Conservation (phyloP, 1,140 invertebrate genomes). For the Sycophaga agraensis region DNA sequence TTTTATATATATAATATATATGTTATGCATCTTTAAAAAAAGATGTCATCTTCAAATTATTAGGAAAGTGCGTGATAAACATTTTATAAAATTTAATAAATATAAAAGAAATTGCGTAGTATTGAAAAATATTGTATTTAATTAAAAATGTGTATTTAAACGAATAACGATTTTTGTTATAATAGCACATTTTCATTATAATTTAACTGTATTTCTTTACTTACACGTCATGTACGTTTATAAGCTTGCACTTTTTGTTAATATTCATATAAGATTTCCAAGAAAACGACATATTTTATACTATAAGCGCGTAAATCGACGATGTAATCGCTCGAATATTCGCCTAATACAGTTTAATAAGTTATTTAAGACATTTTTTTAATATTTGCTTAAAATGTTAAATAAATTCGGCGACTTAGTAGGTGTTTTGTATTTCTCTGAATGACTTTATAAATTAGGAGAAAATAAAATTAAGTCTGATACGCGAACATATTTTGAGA, state of each 20-base stretch:
- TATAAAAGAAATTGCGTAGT: not conserved
- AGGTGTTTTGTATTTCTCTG: not conserved
- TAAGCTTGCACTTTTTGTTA: slow-evolving; percentile 13
- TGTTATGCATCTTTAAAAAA: not conserved
- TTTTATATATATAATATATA: not conserved
- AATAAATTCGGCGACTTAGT: not conserved
- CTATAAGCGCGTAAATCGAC: not conserved
- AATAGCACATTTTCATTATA: not conserved
- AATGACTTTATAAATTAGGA: not conserved
- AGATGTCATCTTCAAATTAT: not conserved
- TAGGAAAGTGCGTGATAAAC: too few species aligned
- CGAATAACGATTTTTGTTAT: not conserved
- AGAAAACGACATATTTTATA: slow-evolving; percentile 24
- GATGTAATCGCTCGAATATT: slow-evolving; percentile 13
- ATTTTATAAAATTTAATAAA: not conserved
- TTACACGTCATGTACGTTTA: slow-evolving; percentile 1
- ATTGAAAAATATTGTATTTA: not conserved
- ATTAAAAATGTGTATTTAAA: not conserved
- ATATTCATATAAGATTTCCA: slow-evolving; percentile 20
- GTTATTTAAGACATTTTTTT: not conserved
- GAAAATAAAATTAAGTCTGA: slow-evolving; percentile 17
- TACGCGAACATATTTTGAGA: not conserved
- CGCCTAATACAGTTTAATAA: not conserved
- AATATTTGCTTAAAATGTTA: not conserved
- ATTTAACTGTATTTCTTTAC: not conserved